Conservation (phyloP, 2,888 invertebrate species). For the Eupithecia exiguata region DNA sequence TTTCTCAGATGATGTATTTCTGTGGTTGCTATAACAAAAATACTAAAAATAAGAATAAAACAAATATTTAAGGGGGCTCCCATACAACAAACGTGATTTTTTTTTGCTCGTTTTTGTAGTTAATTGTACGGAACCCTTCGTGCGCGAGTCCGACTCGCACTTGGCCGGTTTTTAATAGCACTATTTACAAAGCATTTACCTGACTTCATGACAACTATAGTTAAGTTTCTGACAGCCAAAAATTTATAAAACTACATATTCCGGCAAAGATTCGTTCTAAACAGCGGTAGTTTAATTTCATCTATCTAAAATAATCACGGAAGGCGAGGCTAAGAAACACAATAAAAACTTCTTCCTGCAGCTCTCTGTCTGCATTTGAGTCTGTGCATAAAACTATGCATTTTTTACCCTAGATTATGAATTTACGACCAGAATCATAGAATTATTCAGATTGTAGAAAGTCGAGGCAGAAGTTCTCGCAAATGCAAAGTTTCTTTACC, state of each 20-base stretch:
- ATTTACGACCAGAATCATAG: slow-evolving; percentile 10
- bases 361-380: background rate
- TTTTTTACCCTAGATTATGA: slow-evolving; percentile 1
- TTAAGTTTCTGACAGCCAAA: background rate
- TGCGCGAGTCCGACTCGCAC: no score
- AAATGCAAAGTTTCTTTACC: slow-evolving; percentile 23
- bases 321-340: background rate
- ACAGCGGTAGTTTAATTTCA: background rate
- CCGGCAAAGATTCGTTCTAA: background rate
- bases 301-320: background rate
- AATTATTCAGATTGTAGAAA: slow-evolving; percentile 18
- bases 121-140: no score
- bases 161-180: no score
- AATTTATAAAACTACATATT: background rate
- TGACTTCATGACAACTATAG: background rate
- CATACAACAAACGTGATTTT: no score
- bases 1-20: no score
- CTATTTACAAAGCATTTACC: no score
- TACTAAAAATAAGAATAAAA: no score
- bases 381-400: background rate
- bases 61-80: no score
- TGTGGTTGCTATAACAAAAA: no score
- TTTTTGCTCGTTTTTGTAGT: no score
- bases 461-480: slow-evolving; percentile 21
- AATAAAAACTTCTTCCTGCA: background rate